A percentile compares a stretch with the other conserved stretches of the same genome.
phyloP scores from a whole-genome alignment of 1,140 invertebrate genomes.

The Drosophila nigromelanica region DNA sequence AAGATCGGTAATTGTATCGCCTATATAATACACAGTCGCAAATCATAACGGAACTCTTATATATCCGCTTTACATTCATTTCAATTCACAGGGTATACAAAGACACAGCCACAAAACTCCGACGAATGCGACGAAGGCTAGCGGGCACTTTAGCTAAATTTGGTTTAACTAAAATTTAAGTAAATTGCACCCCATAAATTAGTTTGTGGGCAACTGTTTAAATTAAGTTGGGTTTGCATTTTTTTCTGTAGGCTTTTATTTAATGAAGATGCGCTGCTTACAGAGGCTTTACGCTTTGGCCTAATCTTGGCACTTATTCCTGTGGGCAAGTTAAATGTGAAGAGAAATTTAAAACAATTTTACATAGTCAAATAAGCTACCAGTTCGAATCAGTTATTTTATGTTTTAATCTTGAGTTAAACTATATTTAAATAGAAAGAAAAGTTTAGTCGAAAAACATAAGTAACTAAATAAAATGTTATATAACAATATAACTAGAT shows the following conservation, averaged over 20 bases:
- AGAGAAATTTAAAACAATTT: no score
- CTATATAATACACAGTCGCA: no score
- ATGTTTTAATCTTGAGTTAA: neutral
- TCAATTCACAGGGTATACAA: neutral
- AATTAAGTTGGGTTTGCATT: slow-evolving; percentile 11
- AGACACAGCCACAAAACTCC: slow-evolving; percentile 8
- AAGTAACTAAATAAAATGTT: no score
- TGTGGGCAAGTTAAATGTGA: neutral
- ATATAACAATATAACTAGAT: no score
- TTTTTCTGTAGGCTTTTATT: slow-evolving; percentile 47
- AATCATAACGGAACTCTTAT: no score
- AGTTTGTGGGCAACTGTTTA: slow-evolving; percentile 9
- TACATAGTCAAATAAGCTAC: neutral
- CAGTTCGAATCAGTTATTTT: no score
- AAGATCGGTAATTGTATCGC: no score
- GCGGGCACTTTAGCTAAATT: slow-evolving; percentile 7
- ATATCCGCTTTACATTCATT: neutral
- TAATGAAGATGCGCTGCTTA: slow-evolving; percentile 42
- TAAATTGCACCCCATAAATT: slow-evolving; percentile 45
- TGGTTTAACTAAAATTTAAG: slow-evolving; percentile 50
- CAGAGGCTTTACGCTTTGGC: neutral
- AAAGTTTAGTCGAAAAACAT: no score
- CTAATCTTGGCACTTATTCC: neutral
- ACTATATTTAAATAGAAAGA: neutral
- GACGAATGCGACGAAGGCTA: slow-evolving; percentile 29